Base-by-base conservation (phyloP, 2,888 invertebrate genomes). In the Coremacera marginata region DNA sequence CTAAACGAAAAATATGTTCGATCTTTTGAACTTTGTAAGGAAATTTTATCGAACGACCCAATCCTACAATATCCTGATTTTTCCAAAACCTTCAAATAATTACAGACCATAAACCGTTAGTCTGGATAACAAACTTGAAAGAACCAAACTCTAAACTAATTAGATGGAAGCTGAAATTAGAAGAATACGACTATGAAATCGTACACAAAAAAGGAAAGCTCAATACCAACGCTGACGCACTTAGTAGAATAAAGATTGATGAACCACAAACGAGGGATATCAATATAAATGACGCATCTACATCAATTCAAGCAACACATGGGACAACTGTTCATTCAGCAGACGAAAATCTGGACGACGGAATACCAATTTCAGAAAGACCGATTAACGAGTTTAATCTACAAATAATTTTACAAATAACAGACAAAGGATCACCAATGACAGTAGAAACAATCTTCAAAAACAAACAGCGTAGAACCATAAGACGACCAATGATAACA, bases 101-200 rank as follows among this genome's bases (percentile, higher is more conserved):
- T 31, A 31, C 31, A 31, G 31, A 31, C 31, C 31, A 31, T 5
- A 62, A 19, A 25, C 62, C 62, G 7, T 62, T 62, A 14, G 19
- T 4, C 1, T 62, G 62, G 62, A 1, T 62, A 62, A 62, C 34
- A 49, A 5, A 25, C 19, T 55, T 60, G n/a, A 74, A 5, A 49
- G 25, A 63, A 52, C 51, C 51, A 0, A 62, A 62, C 27, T 62
- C 62, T 11, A 62, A 62, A 62, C 16, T 62, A 22, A 62, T 62
- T 11, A 5, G 27, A 5, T 62, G 62, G 62, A 62, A 14, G 4
- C 16, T 27, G 1, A 62, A 62, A 62, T 14, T 25, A 14, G 62
- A 62, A 25, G 62, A 62, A 27, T 62, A 62, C 62, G 62, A 62
- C 25, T 62, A 62, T 25, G 62, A 62, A 25, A 62, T 62, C 7